Evolutionary conservation across 2,888 invertebrate genomes (phyloP).

Genomic region (Hemistola chrysoprasaria): DNA sequence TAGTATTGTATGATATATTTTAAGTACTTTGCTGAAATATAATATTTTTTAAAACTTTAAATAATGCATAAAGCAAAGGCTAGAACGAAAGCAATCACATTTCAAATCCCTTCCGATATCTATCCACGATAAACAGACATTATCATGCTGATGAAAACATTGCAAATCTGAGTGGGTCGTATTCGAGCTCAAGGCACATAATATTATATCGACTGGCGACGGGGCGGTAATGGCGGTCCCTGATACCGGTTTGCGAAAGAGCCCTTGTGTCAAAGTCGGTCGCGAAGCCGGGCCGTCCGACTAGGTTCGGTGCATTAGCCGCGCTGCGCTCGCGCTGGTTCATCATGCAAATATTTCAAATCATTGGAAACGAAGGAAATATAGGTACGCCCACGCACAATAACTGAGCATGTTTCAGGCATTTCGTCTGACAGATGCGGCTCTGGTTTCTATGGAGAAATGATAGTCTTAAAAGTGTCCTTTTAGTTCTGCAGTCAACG

Average conservation of each 20-base stretch:
- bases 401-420: constrained; percentile 1
- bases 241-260: constrained; percentile 70
- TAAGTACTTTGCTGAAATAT: no score
- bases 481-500: no score
- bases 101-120: no score
- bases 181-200: constrained; percentile 32
- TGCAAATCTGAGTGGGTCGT: constrained; percentile 27
- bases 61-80: no score
- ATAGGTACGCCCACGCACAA: constrained; percentile 30
- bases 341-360: constrained; percentile 47
- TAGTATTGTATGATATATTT: no score
- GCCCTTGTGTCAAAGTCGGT: constrained; percentile 57
- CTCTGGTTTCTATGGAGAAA: no score
- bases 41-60: no score
- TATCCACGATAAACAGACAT: constrained; percentile 3
- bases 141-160: constrained; percentile 19
- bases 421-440: no score
- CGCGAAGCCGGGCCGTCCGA: constrained; percentile 37
- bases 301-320: constrained; percentile 50
- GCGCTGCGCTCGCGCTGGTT: constrained; percentile 28
- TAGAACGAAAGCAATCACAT: no score
- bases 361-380: constrained; percentile 30
- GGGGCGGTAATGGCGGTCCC: constrained; percentile 41
- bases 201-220: constrained; percentile 26
- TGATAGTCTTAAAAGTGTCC: no score